Percentiles rank a stretch among this genome's conserved stretches.
phyloP scores from a whole-genome alignment of 2,797 vertebrate genomes.

The Poecilia gillii region DNA sequence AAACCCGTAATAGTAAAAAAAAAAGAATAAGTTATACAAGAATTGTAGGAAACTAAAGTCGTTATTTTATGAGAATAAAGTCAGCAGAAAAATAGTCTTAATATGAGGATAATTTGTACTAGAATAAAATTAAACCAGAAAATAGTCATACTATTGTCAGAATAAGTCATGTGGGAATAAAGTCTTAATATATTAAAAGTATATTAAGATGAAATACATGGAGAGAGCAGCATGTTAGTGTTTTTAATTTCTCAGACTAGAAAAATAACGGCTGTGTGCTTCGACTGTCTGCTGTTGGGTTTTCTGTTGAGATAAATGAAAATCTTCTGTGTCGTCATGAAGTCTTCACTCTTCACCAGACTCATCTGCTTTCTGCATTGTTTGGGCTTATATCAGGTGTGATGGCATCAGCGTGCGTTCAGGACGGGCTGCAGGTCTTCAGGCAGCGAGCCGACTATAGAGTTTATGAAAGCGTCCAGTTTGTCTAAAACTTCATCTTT shows the following conservation, averaged over 20 bases:
- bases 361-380: background rate
- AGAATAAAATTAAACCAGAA: no score
- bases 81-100: no score
- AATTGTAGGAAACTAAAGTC: no score
- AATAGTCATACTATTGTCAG: no score
- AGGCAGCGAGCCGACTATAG: conserved; percentile 83
- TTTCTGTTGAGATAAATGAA: background rate
- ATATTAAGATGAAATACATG: background rate
- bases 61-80: no score
- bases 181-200: no score
- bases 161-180: no score
- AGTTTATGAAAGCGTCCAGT: conserved; percentile 78
- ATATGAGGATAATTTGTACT: no score
- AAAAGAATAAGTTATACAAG: no score
- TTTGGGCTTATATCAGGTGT: background rate
- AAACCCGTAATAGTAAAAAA: no score
- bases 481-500: conserved; percentile 82
- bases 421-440: conserved; percentile 87
- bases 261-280: background rate
- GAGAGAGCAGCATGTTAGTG: background rate
- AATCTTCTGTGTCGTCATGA: background rate
- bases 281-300: background rate
- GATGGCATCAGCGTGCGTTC: conserved; percentile 46
- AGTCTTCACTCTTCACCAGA: background rate
- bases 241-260: background rate